phyloP scores from a whole-genome alignment of 2,888 invertebrate genomes.

The Micoletzkya japonica region DNA sequence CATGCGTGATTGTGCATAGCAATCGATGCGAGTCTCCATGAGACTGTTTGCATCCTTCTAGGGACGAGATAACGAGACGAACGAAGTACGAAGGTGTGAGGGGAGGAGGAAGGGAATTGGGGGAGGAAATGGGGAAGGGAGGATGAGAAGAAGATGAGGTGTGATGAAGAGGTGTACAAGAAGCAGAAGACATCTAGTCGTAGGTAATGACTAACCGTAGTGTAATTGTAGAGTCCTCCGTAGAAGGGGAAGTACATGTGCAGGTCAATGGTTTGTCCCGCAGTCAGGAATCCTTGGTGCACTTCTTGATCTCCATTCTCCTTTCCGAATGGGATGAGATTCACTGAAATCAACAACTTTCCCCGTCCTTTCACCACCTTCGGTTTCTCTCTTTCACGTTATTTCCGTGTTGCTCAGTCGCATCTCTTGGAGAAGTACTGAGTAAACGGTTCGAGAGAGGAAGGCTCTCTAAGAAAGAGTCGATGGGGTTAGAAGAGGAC shows the following conservation, averaged over 20 bases:
- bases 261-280: constrained; percentile 62
- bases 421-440: too few relatives aligned
- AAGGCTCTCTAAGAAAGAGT: too few relatives aligned
- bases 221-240: constrained; percentile 62
- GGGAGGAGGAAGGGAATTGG: background rate
- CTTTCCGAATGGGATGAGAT: constrained; percentile 60
- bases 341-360: too few relatives aligned
- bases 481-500: too few relatives aligned
- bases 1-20: constrained; percentile 10
- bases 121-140: too few relatives aligned
- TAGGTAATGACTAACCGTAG: constrained; percentile 43
- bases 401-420: too few relatives aligned
- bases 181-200: constrained; percentile 6
- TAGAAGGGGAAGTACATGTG: constrained; percentile 62
- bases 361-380: background rate
- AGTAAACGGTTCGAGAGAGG: too few relatives aligned
- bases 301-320: constrained; percentile 61
- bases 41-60: constrained; percentile 11
- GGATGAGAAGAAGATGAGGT: constrained; percentile 7
- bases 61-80: constrained; percentile 7
- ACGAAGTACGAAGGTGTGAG: constrained; percentile 10
- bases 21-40: constrained; percentile 13
- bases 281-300: constrained; percentile 57
- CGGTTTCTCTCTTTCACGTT: background rate
- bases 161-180: background rate